These are phyloP conservation scores for Emmelina monodactyla DNA, from an alignment of 2,888 invertebrate species.

Conservation along the genomic window DNA sequence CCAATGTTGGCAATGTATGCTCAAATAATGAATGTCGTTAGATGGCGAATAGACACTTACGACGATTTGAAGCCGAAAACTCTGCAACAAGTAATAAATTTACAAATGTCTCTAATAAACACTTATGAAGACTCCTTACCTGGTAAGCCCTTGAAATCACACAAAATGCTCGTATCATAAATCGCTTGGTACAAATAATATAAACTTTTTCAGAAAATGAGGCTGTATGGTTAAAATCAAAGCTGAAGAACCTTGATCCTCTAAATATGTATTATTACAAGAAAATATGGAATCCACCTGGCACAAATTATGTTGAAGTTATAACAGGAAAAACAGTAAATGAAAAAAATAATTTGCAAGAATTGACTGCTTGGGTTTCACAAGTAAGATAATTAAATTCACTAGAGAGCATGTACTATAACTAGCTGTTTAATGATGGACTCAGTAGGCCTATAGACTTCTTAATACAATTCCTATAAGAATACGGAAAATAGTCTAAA, in stretches of 20 bases:
- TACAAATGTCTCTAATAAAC: slow-evolving; percentile 32
- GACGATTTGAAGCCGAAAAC: slow-evolving; percentile 24
- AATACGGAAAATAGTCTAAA: too few relatives aligned
- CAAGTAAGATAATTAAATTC: slow-evolving; percentile 28
- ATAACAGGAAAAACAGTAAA: slow-evolving; percentile 26
- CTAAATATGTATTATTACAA: slow-evolving; percentile 49
- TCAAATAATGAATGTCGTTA: slow-evolving; percentile 37
- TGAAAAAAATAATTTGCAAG: slow-evolving; percentile 23
- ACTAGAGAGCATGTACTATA: too few relatives aligned
- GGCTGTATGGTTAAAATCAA: slow-evolving; percentile 39
- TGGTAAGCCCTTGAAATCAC: too few relatives aligned
- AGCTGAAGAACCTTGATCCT: slow-evolving; percentile 34
- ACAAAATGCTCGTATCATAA: too few relatives aligned
- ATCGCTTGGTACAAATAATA: too few relatives aligned
- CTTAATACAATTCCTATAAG: too few relatives aligned
- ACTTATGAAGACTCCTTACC: slow-evolving; percentile 32
- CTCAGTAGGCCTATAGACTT: too few relatives aligned
- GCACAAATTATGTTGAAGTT: slow-evolving; percentile 33
- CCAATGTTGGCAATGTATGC: slow-evolving; percentile 49
- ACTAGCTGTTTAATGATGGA: too few relatives aligned
- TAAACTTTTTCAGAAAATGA: slow-evolving; percentile 37
- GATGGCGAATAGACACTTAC: slow-evolving; percentile 43
- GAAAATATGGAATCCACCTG: slow-evolving; percentile 37
- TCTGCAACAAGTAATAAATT: slow-evolving; percentile 29
- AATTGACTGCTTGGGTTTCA: slow-evolving; percentile 29